Evolutionary conservation across 2,888 invertebrate species (phyloP), one percentile per base, ranked within the genome.

Genomic region (Mamestra brassicae): DNA sequence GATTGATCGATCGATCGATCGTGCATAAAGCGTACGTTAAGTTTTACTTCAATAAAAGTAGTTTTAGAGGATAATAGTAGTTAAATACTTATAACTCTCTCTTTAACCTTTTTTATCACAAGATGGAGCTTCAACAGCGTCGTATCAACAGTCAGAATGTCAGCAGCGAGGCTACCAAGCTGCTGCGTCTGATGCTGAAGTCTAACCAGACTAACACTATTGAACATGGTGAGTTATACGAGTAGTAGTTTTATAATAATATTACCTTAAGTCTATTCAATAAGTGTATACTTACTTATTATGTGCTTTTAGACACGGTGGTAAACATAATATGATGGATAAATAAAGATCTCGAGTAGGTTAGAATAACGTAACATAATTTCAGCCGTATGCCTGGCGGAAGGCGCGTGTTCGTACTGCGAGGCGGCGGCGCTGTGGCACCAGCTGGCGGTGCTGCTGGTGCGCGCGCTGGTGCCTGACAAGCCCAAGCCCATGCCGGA

Each of bases 341-440:
- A 5, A 38, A 38, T 38, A 38, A 38, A 38, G 38, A 38, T 38
- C 38, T 38, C 6, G 6, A 6, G 6, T 38, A 38, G 6, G 38
- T 38, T 38, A 38, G 7, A 45, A 45, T 47, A 47, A 13, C 3
- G 11, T 47, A 4, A n/a, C n/a, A 54, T 26, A 11, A 55, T 57
- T 5, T 0, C 76, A 95, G 95, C 95, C 57, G 89, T 85, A 65
- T 96, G 96, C 80, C 85, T 90, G 42, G 94, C 95, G 60, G 95
- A 95, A 67, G 96, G 95, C 47, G 99, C 99, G 92, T 99, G 99
- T 91, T 97, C 98, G 70, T 98, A 98, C 92, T 99, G 99, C 94
- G 99, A 99, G 92, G 98, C 99, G 73, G 98, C 98, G 47, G 98
- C 99, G 52, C 98, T 99, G 95, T 99, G 99, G 98, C 99, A 99